Evolutionary conservation across 2,797 vertebrate species (phyloP).

Genomic region (Sciurus carolinensis): DNA sequence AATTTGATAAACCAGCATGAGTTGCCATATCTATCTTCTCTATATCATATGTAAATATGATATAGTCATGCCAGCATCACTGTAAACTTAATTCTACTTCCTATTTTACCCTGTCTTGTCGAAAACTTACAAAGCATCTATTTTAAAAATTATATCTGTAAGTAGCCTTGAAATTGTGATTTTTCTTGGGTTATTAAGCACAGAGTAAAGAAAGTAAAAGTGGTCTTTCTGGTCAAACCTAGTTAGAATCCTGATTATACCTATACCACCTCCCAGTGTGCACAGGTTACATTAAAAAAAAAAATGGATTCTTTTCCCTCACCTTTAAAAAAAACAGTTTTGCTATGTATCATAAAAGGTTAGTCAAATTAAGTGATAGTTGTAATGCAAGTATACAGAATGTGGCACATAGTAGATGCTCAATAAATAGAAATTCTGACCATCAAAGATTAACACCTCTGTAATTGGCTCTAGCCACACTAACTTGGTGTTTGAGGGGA

Average conservation of each 20-base stretch:
- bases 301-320: background rate
- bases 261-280: background rate
- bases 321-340: background rate
- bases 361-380: background rate
- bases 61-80: background rate
- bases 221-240: background rate
- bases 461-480: background rate
- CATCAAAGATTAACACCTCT: background rate
- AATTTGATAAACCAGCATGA: background rate
- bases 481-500: background rate
- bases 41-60: background rate
- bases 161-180: background rate
- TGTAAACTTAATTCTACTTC: constrained; percentile 31
- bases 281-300: background rate
- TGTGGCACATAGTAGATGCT: background rate
- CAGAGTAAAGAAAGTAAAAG: background rate
- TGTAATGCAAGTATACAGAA: background rate
- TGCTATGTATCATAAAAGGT: background rate
- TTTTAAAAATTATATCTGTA: constrained; percentile 7
- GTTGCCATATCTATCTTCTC: background rate
- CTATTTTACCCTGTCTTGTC: constrained; percentile 11
- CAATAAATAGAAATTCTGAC: background rate
- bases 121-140: constrained; percentile 4
- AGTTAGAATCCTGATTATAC: background rate
- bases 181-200: background rate